Conservation (phyloP, 2,888 invertebrate species). For the Geotrupes spiniger region DNA sequence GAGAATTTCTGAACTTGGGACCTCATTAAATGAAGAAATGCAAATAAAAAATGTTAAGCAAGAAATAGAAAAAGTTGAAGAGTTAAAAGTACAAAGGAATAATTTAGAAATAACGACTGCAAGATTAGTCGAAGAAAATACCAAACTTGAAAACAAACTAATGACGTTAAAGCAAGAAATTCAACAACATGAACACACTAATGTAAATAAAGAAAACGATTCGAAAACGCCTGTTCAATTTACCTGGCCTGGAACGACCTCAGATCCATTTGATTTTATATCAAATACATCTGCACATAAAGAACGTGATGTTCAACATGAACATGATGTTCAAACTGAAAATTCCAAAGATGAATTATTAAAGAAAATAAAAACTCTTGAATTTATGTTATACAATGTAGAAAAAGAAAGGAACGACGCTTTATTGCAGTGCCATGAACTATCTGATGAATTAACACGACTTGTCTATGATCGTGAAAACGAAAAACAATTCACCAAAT, state of each 20-base stretch:
- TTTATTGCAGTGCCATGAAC: conserved; percentile 42
- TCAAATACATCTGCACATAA: background rate
- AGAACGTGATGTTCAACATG: background rate
- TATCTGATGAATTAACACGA: conserved; percentile 44
- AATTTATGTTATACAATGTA: conserved; percentile 46
- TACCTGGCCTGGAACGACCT: background rate
- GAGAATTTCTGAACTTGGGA: conserved; percentile 20
- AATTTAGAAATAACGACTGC: conserved; percentile 9
- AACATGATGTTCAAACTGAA: background rate
- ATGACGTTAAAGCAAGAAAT: background rate
- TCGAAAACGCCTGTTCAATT: background rate
- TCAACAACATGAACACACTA: background rate
- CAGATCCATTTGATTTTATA: conserved; percentile 3
- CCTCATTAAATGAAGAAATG: conserved; percentile 26
- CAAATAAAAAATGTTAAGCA: too few relatives aligned
- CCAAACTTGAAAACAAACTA: conserved; percentile 2
- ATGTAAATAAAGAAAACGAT: background rate
- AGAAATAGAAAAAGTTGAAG: conserved; percentile 26
- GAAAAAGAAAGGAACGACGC: conserved; percentile 48
- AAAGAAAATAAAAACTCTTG: conserved; percentile 46
- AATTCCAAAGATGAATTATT: conserved; percentile 40
- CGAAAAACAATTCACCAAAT: background rate
- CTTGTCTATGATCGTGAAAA: conserved; percentile 38
- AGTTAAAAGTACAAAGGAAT: conserved; percentile 9
- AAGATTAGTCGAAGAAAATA: conserved; percentile 13